phyloP scores from a whole-genome alignment of 2,888 invertebrate species.

The Diabrotica balteata region DNA sequence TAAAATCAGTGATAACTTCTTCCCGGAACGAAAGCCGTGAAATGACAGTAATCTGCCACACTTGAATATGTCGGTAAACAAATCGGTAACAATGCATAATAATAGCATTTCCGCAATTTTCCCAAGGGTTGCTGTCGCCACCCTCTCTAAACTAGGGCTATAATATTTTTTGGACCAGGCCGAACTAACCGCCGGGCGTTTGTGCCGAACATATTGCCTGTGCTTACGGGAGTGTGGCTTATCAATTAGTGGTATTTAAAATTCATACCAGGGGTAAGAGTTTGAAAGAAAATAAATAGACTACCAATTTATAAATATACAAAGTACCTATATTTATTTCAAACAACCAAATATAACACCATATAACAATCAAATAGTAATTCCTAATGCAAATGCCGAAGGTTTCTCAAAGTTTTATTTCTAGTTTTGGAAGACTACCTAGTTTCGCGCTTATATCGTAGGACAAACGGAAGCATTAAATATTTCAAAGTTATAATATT shows the following conservation, averaged over 20 bases:
- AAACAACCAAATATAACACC: no score
- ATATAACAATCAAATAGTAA: no score
- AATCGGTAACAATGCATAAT: constrained; percentile 53
- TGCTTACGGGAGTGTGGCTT: constrained; percentile 58
- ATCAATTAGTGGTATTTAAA: constrained; percentile 55
- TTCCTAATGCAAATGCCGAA: no score
- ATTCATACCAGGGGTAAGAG: constrained; percentile 33
- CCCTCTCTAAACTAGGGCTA: constrained; percentile 52
- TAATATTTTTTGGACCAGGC: constrained; percentile 53
- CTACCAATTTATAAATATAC: no score
- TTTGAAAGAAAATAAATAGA: background rate
- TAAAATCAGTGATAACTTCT: constrained; percentile 39
- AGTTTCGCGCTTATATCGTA: no score
- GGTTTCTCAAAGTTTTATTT: no score
- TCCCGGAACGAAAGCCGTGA: constrained; percentile 38
- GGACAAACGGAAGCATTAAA: no score
- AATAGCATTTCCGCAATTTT: constrained; percentile 50
- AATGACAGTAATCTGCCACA: constrained; percentile 54
- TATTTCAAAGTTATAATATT: no score
- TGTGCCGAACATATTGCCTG: constrained; percentile 51
- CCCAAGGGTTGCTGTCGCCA: constrained; percentile 43
- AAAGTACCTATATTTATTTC: no score
- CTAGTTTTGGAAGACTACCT: no score
- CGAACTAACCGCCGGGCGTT: constrained; percentile 49
- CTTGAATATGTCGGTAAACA: constrained; percentile 55